These are phyloP conservation scores for Dermochelys coriacea DNA, from an alignment of 2,797 vertebrate genomes.

Conservation along the genomic window DNA sequence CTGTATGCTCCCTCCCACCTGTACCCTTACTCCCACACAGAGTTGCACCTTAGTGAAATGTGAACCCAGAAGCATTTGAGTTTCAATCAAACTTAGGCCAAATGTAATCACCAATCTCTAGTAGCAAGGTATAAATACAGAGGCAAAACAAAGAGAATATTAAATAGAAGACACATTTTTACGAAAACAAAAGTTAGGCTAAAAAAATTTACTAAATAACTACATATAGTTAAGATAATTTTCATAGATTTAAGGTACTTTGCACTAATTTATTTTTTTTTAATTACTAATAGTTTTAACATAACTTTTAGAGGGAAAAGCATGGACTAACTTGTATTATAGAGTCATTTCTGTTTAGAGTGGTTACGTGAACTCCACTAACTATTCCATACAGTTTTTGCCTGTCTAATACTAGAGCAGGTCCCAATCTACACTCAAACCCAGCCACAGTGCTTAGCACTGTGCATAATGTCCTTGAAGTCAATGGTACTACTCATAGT, in stretches of 20 bases:
- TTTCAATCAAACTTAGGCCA: neutral
- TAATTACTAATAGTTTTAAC: neutral
- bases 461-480: rapidly evolving
- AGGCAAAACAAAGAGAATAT: neutral
- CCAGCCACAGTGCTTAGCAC: neutral
- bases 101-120: rapidly evolving
- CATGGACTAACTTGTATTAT: neutral
- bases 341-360: neutral
- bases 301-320: neutral
- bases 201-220: neutral
- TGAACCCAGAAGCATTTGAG: neutral
- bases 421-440: rapidly evolving
- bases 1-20: neutral
- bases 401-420: rapidly evolving
- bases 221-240: neutral
- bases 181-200: neutral
- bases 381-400: neutral
- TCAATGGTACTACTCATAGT: neutral
- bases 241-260: neutral
- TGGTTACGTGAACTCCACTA: neutral
- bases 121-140: neutral
- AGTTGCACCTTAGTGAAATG: rapidly evolving
- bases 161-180: neutral
- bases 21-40: neutral
- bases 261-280: neutral